These are phyloP conservation scores for Sanderia malayensis DNA, from an alignment of 30 jellyfish, hydroid and myxozoan genomes.

Conservation along the genomic window DNA sequence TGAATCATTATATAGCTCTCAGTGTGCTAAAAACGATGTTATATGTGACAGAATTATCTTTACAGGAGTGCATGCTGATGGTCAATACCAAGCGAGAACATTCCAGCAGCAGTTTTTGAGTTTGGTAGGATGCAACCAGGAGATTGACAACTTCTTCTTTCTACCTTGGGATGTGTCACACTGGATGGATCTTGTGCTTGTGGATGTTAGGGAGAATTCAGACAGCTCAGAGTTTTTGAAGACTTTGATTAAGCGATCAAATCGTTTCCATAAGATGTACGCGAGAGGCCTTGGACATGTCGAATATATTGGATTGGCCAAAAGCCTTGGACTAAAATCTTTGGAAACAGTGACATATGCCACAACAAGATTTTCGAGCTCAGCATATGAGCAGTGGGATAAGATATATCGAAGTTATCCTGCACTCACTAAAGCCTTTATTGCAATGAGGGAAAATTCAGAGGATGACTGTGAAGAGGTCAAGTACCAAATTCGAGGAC, in stretches of 20 bases:
- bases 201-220: slow-evolving; percentile 12
- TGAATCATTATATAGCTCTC: background rate
- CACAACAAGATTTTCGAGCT: slow-evolving; percentile 34
- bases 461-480: slow-evolving; percentile 27
- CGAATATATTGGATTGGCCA: slow-evolving; percentile 41
- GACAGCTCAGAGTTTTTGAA: slow-evolving; percentile 12
- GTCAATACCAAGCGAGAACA: slow-evolving; percentile 38
- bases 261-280: slow-evolving; percentile 25
- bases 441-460: slow-evolving; percentile 16
- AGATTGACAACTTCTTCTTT: slow-evolving; percentile 14
- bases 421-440: slow-evolving; percentile 16
- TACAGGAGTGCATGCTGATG: slow-evolving; percentile 49
- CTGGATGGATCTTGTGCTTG: slow-evolving; percentile 53
- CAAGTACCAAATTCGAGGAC: slow-evolving; percentile 20
- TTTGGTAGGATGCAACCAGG: slow-evolving; percentile 24
- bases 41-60: slow-evolving; percentile 11
- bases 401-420: slow-evolving; percentile 13
- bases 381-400: slow-evolving; percentile 50
- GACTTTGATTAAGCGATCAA: slow-evolving; percentile 12
- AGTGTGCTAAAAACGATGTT: slow-evolving; percentile 9
- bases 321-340: slow-evolving; percentile 36
- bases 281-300: slow-evolving; percentile 26
- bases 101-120: slow-evolving; percentile 17
- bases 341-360: slow-evolving; percentile 33
- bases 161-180: slow-evolving; percentile 46